These are phyloP conservation scores for Halichoeres trimaculatus DNA, from an alignment of 2,113 vertebrate species.

Conservation along the genomic window DNA sequence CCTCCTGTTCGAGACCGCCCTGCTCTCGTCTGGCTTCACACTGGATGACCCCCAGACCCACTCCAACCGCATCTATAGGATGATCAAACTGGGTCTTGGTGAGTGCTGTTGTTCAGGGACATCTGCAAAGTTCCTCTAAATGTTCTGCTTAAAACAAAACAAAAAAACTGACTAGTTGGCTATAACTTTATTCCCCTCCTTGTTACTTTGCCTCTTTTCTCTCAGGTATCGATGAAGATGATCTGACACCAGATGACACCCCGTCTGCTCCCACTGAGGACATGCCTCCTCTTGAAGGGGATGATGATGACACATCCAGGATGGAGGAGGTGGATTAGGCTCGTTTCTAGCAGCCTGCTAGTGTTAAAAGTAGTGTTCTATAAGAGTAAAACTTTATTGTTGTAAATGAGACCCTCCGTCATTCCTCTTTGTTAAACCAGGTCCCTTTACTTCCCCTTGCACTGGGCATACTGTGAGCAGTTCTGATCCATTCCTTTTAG, in stretches of 20 bases:
- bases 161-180: too few species aligned
- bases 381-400: slow-evolving; percentile 56
- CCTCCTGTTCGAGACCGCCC: slow-evolving; percentile 85
- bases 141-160: too few species aligned
- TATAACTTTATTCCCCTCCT: too few species aligned
- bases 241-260: slow-evolving; percentile 85
- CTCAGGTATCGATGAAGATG: slow-evolving; percentile 96
- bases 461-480: slow-evolving; percentile 6
- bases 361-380: slow-evolving; percentile 32
- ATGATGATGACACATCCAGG: slow-evolving; percentile 93
- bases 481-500: slow-evolving; percentile 50
- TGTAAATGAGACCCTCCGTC: slow-evolving; percentile 51
- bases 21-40: slow-evolving; percentile 86
- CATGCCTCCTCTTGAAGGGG: slow-evolving; percentile 95
- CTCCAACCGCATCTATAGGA: slow-evolving; percentile 87
- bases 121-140: too few species aligned
- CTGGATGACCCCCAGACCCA: slow-evolving; percentile 87
- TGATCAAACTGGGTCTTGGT: slow-evolving; percentile 88
- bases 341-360: slow-evolving; percentile 2
- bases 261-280: slow-evolving; percentile 88
- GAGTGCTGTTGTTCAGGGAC: slow-evolving; percentile 14
- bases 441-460: slow-evolving; percentile 1
- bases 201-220: not conserved
- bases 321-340: slow-evolving; percentile 97
- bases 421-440: slow-evolving; percentile 20